Percentiles rank a stretch among this genome's conserved stretches.
Conservation (phyloP, 2,888 invertebrate genomes). For the Homarus gammarus region DNA sequence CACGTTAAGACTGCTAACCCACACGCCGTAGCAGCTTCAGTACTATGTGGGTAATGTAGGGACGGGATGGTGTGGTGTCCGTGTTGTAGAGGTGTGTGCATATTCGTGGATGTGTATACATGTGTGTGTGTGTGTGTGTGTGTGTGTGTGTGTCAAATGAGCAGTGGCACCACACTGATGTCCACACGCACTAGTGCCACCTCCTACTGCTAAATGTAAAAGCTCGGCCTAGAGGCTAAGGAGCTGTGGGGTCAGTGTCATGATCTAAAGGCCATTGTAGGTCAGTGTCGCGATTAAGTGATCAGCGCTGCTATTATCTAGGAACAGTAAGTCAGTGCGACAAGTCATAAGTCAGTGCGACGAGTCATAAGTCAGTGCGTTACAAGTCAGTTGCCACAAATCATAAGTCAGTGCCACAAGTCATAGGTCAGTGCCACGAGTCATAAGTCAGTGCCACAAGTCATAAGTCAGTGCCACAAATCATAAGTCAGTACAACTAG, state of each 20-base stretch:
- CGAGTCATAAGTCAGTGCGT: background rate
- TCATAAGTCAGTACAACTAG: background rate
- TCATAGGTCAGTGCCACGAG: background rate
- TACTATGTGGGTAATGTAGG: background rate
- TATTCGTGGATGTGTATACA: background rate
- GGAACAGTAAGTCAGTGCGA: background rate
- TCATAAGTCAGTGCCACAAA: background rate
- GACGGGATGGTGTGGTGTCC: no score
- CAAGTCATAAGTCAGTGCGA: background rate
- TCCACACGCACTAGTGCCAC: no score
- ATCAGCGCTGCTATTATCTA: no score
- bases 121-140: slow-evolving; percentile 9
- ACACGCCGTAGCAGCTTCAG: background rate
- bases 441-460: background rate
- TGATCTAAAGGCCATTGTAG: no score
- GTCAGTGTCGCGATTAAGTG: no score
- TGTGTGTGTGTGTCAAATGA: background rate
- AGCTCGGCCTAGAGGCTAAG: no score
- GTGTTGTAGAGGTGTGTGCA: background rate
- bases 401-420: no score
- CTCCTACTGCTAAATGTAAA: no score
- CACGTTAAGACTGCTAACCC: background rate
- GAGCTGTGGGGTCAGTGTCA: no score
- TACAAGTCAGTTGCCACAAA: background rate
- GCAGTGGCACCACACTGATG: no score